These are phyloP conservation scores for Zootoca vivipara DNA, from an alignment of 2,113 vertebrate species.

Conservation along the genomic window DNA sequence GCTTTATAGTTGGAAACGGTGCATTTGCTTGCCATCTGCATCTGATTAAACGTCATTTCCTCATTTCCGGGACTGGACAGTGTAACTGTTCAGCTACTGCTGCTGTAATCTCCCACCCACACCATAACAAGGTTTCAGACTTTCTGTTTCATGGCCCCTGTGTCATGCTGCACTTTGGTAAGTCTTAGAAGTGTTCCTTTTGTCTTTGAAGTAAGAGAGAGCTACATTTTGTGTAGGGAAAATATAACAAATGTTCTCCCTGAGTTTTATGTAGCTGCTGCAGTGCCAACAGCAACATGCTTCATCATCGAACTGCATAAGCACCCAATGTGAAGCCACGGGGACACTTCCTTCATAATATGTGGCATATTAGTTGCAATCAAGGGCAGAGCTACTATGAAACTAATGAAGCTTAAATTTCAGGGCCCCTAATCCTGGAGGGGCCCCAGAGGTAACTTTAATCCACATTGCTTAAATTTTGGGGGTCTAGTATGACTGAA, in stretches of 20 bases:
- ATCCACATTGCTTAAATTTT: too few relatives aligned
- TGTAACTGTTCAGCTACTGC: slow-evolving; percentile 59
- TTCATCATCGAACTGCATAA: not conserved
- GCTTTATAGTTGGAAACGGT: slow-evolving; percentile 44
- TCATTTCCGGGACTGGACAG: slow-evolving; percentile 68
- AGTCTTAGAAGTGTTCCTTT: slow-evolving; percentile 55
- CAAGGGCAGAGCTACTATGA: too few relatives aligned
- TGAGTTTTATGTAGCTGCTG: not conserved
- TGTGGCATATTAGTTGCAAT: not conserved
- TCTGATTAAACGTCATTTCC: slow-evolving; percentile 71
- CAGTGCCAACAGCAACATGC: not conserved
- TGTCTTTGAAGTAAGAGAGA: slow-evolving; percentile 54
- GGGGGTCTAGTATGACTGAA: too few relatives aligned
- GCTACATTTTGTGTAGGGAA: not conserved
- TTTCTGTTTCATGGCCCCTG: slow-evolving; percentile 20
- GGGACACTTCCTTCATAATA: not conserved
- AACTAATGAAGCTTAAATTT: too few relatives aligned
- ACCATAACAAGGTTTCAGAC: slow-evolving; percentile 50
- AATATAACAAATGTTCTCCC: not conserved
- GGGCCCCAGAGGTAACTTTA: too few relatives aligned
- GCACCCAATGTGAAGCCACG: too few relatives aligned
- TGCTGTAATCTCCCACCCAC: slow-evolving; percentile 52
- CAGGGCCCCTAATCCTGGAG: too few relatives aligned
- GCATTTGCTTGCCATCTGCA: slow-evolving; percentile 72
- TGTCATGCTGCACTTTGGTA: slow-evolving; percentile 28